These are phyloP conservation scores for Corynorhinus townsendii DNA, from an alignment of 2,113 vertebrate species.

Conservation along the genomic window DNA sequence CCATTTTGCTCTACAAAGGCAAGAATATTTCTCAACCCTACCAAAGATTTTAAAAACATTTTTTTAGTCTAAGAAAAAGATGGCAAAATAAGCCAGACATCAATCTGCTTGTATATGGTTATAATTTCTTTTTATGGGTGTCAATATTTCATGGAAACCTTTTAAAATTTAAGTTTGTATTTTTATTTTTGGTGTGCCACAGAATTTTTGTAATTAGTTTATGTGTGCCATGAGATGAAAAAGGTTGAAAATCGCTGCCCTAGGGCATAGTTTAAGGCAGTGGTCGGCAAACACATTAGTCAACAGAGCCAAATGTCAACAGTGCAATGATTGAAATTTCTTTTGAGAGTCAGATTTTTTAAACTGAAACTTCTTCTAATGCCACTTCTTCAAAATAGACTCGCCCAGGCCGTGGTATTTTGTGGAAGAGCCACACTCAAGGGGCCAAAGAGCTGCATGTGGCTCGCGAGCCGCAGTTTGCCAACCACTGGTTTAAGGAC, in stretches of 20 bases:
- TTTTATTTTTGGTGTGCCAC: neutral
- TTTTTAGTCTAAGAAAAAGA: neutral
- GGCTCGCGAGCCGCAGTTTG: too few relatives aligned
- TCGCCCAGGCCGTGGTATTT: too few relatives aligned
- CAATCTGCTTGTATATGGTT: neutral
- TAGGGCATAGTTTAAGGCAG: neutral
- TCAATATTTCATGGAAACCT: neutral
- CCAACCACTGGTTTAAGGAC: neutral
- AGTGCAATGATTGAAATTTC: too few relatives aligned
- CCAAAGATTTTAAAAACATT: neutral
- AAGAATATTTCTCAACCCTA: neutral
- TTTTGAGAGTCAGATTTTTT: too few relatives aligned
- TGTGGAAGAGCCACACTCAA: too few relatives aligned
- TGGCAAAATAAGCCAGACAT: neutral
- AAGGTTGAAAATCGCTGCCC: neutral
- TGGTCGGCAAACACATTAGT: too few relatives aligned
- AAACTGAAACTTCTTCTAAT: too few relatives aligned
- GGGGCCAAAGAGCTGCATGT: too few relatives aligned
- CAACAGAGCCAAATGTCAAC: too few relatives aligned
- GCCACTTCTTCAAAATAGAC: too few relatives aligned
- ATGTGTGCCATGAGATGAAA: neutral
- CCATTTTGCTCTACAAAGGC: neutral
- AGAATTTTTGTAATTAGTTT: neutral
- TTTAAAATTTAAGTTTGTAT: neutral
- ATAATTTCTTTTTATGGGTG: constrained; percentile 3